Base-by-base conservation (phyloP, 2,797 vertebrate genomes). In the Menidia menidia region DNA sequence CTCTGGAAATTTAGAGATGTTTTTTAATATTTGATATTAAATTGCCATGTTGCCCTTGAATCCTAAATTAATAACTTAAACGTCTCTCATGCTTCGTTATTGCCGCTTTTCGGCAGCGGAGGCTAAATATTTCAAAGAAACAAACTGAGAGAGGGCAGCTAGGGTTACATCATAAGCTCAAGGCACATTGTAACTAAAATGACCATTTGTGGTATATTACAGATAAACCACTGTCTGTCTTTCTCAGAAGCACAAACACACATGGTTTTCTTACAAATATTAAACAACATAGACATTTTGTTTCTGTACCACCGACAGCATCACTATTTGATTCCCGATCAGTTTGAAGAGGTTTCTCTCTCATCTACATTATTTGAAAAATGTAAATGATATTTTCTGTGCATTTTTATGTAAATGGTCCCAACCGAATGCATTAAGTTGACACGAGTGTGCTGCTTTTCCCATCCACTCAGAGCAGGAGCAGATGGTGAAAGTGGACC, bases 401-500 rank as follows among this genome's bases (percentile, higher is more conserved):
- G 25, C 25, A 25, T 25, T 25, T 25, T 25, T 1, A 25, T 25
- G 25, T 1, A 25, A 25, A 25, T 25, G 25, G 25, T 25, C 25
- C 25, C 25, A 25, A 25, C 25, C 25, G 2, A 25, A 25, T 25
- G 25, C 25, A 25, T 25, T 25, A 25, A 25, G 25, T 25, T 25
- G 25, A 25, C 25, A 25, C 2, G 25, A 25, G 25, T 25, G 25
- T 2, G 25, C 25, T 25, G 25, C 25, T 25, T 25, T 25, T 2
- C 1, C 1, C 25, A 25, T 42, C 14, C 15, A 16, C n/a, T 15
- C 2, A n/a, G 47, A 59, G 15, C 31, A 32, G 43, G 48, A 30
- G 60, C 55, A 62, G 12, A 48, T 68, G 68, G 12, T 60, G 33
- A 64, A 56, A 50, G 57, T 31, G 33, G 11, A 64, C 35, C 16